Evolutionary conservation across 2,888 invertebrate species (phyloP).

Genomic region (Drosophila heteroneura): DNA sequence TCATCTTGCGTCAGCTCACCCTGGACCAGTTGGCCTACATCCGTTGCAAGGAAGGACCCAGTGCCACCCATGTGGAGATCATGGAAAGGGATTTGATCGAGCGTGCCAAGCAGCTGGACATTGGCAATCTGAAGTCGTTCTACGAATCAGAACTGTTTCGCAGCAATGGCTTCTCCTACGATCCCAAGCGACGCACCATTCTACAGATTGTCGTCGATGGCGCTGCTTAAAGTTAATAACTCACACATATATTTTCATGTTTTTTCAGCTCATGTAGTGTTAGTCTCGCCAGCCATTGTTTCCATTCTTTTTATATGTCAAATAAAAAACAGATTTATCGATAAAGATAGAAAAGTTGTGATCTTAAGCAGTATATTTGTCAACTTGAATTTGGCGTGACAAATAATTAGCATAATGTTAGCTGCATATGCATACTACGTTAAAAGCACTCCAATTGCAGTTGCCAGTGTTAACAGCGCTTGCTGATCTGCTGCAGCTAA

Average conservation of each 20-base stretch:
- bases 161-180: conserved; percentile 94
- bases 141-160: conserved; percentile 96
- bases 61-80: conserved; percentile 92
- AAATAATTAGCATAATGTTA: neutral
- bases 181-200: conserved; percentile 93
- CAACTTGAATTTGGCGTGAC: too few species aligned
- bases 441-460: neutral
- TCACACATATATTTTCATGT: conserved; percentile 9
- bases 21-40: conserved; percentile 96
- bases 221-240: conserved; percentile 62
- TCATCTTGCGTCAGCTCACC: conserved; percentile 96
- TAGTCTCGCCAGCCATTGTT: conserved; percentile 31
- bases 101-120: conserved; percentile 96
- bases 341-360: neutral
- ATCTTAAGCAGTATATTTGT: neutral
- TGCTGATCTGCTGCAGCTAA: neutral
- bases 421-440: neutral
- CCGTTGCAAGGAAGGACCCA: conserved; percentile 89
- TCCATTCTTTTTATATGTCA: conserved; percentile 32
- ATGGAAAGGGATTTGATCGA: conserved; percentile 93
- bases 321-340: conserved; percentile 42
- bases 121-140: conserved; percentile 94
- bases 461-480: neutral
- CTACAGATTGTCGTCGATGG: conserved; percentile 91
- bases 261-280: conserved; percentile 51